Evolutionary conservation across 2,113 vertebrate species (phyloP).

Genomic region (Stegostoma tigrinum): DNA sequence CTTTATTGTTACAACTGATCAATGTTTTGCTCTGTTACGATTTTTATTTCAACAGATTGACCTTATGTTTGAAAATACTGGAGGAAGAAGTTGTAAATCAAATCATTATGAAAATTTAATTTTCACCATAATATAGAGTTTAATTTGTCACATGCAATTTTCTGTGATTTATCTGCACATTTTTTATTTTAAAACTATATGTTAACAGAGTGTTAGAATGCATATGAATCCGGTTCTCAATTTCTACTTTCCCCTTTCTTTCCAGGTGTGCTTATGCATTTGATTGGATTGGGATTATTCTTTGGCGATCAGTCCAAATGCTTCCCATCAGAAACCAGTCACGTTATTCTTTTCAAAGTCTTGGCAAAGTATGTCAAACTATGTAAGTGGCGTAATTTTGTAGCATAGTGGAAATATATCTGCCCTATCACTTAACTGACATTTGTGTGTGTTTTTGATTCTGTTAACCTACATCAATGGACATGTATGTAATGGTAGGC

Average conservation of each 20-base stretch:
- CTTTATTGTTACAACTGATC: not conserved
- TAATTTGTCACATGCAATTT: not conserved
- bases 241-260: constrained; percentile 3
- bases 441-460: not conserved
- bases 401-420: not conserved
- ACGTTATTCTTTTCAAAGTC: constrained; percentile 49
- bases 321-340: constrained; percentile 51
- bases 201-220: not conserved
- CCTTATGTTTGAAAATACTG: not conserved
- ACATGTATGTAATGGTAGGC: not conserved
- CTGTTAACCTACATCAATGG: not conserved
- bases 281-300: constrained; percentile 50
- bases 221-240: not conserved
- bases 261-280: constrained; percentile 53
- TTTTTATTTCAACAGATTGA: not conserved
- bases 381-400: constrained; percentile 51
- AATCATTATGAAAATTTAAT: not conserved
- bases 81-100: not conserved
- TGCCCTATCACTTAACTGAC: not conserved
- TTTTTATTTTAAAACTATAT: not conserved
- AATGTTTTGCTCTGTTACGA: not conserved
- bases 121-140: not conserved
- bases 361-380: constrained; percentile 52
- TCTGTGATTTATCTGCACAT: not conserved
- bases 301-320: constrained; percentile 46